A percentile compares a stretch with the other conserved stretches of the same genome.
These are phyloP conservation scores for Smutsia gigantea DNA, from an alignment of 2,797 vertebrate species.

Conservation along the genomic window DNA sequence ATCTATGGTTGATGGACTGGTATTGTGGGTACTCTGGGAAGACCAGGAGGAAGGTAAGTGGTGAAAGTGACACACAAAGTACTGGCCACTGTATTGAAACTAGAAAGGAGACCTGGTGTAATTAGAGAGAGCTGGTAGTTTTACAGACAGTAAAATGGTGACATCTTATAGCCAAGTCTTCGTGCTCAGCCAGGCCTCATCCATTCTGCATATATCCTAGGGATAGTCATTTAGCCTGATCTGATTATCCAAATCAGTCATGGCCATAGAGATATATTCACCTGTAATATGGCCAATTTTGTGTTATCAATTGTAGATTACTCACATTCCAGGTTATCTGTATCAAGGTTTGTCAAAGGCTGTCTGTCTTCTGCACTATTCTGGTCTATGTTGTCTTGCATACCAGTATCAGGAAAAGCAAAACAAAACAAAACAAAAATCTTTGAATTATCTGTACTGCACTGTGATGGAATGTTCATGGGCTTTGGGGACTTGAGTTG, in stretches of 20 bases:
- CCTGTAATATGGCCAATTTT: background rate
- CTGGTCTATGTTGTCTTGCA: background rate
- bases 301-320: background rate
- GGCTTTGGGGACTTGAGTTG: background rate
- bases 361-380: background rate
- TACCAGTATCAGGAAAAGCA: background rate
- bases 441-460: background rate
- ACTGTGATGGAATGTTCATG: background rate
- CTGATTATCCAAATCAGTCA: background rate
- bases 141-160: background rate
- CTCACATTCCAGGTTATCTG: background rate
- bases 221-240: background rate
- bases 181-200: background rate
- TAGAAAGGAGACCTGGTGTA: background rate
- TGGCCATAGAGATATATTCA: slow-evolving; percentile 1
- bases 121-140: background rate
- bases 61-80: background rate
- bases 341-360: background rate
- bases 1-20: background rate
- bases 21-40: background rate
- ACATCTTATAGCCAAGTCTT: background rate
- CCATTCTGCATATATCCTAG: background rate
- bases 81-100: background rate
- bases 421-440: background rate
- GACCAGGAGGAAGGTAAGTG: background rate